Conservation (phyloP, 1,140 invertebrate genomes). For the Aphelenchoides avenae region DNA sequence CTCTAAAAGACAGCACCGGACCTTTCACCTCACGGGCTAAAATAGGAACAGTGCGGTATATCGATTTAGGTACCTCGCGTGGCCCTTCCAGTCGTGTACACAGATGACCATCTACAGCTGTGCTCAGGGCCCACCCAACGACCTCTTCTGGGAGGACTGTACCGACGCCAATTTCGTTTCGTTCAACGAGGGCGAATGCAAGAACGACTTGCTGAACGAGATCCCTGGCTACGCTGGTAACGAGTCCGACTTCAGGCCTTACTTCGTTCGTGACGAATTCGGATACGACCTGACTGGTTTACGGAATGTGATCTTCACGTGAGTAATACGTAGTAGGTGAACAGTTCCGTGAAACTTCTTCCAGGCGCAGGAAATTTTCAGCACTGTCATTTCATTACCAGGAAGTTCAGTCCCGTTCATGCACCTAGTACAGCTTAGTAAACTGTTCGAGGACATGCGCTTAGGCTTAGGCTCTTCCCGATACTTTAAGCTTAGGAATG, state of each 20-base stretch:
- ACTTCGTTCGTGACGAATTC: slow-evolving; percentile 10
- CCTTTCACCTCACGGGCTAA: too few species aligned
- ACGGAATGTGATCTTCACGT: slow-evolving; percentile 18
- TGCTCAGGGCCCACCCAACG: slow-evolving; percentile 65
- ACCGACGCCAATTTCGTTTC: slow-evolving; percentile 9
- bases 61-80: neutral
- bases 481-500: too few species aligned
- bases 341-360: too few species aligned
- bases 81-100: slow-evolving; percentile 68
- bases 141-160: slow-evolving; percentile 44
- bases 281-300: neutral
- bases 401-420: too few species aligned
- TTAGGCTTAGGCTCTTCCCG: too few species aligned
- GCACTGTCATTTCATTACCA: too few species aligned
- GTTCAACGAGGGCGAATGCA: slow-evolving; percentile 3
- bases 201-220: neutral
- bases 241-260: slow-evolving; percentile 2
- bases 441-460: too few species aligned
- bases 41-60: too few species aligned
- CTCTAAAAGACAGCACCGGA: too few species aligned
- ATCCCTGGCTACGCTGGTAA: neutral
- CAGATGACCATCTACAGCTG: slow-evolving; percentile 95
- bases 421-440: too few species aligned
- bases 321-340: neutral
- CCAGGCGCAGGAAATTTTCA: too few species aligned